phyloP scores from a whole-genome alignment of 1,140 invertebrate genomes.

The Acromyrmex charruanus region DNA sequence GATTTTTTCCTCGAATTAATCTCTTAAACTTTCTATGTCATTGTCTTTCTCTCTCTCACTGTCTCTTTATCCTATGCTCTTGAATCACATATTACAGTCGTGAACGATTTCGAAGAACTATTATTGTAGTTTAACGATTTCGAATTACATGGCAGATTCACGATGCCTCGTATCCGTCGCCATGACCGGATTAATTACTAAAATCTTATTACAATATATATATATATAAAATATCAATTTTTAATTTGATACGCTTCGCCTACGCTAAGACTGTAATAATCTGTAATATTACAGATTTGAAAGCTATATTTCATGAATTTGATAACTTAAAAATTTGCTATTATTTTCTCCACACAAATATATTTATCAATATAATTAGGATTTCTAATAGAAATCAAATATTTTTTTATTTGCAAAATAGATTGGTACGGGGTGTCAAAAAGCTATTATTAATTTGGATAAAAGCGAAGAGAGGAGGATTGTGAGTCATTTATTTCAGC shows the following conservation, averaged over 20 bases:
- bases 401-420: conserved; percentile 35
- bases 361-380: background rate
- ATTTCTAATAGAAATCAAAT: background rate
- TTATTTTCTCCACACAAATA: conserved; percentile 7
- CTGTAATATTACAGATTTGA: conserved; percentile 20
- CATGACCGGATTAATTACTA: conserved; percentile 6
- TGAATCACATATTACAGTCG: conserved; percentile 49
- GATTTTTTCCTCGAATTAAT: conserved; percentile 73
- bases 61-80: conserved; percentile 45
- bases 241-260: background rate
- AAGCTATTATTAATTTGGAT: conserved; percentile 54
- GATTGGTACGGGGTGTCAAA: conserved; percentile 29
- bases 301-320: background rate
- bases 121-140: conserved; percentile 47
- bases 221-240: conserved; percentile 27
- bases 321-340: conserved; percentile 4
- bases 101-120: conserved; percentile 54
- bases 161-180: conserved; percentile 39
- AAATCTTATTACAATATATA: conserved; percentile 24
- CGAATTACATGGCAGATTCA: conserved; percentile 42
- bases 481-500: conserved; percentile 40
- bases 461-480: conserved; percentile 36
- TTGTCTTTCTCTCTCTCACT: conserved; percentile 63
- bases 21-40: conserved; percentile 73
- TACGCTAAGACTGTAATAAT: conserved; percentile 16